phyloP scores from a whole-genome alignment of 1,140 invertebrate genomes.

The Trinorchestia longiramus region DNA sequence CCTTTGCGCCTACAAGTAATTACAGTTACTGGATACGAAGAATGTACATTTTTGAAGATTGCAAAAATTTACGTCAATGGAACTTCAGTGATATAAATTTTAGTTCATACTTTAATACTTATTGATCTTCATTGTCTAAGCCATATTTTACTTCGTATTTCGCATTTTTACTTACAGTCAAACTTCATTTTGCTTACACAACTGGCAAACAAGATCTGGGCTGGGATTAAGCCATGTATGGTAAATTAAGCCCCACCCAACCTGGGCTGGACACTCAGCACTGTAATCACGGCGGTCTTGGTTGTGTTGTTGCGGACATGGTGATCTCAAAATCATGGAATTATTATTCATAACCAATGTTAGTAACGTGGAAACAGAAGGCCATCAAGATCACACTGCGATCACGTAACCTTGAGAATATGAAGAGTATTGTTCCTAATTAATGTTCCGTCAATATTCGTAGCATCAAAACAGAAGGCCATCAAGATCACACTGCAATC shows the following conservation, averaged over 20 bases:
- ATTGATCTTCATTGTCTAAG: background rate
- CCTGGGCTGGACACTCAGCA: no score
- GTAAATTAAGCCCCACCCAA: background rate
- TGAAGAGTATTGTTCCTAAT: no score
- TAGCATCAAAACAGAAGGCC: no score
- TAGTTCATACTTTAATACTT: no score
- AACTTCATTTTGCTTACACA: background rate
- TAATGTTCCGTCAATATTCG: no score
- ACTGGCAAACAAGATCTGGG: background rate
- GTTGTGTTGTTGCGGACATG: background rate
- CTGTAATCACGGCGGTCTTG: background rate
- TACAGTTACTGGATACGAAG: no score
- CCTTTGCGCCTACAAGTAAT: no score
- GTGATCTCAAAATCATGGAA: background rate
- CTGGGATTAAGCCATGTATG: background rate
- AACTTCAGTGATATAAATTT: no score
- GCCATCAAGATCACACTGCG: background rate
- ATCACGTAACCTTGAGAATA: background rate
- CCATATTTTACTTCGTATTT: background rate
- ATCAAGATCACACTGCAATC: no score
- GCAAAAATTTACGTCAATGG: no score
- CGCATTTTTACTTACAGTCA: background rate
- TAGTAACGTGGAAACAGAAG: background rate
- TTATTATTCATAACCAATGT: background rate
- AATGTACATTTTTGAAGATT: no score